Evolutionary conservation across 2,113 vertebrate species (phyloP).

Genomic region (Equus przewalskii): DNA sequence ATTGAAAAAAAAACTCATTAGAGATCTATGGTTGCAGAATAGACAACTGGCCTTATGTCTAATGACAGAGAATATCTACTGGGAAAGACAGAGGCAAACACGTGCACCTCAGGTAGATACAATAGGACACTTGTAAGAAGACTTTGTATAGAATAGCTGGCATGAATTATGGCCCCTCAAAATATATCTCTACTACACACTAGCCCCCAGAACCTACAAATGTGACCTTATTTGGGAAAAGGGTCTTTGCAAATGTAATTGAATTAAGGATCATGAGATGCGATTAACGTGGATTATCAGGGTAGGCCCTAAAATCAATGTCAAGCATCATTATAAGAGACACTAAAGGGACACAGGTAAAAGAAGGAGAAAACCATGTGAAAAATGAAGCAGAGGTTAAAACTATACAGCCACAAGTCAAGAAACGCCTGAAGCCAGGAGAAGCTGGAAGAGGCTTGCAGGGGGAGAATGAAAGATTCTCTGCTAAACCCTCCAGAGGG

Average conservation of each 20-base stretch:
- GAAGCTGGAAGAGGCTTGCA: background rate
- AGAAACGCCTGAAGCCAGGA: background rate
- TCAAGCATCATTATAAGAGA: background rate
- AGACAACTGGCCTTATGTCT: background rate
- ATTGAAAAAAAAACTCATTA: background rate
- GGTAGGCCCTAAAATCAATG: background rate
- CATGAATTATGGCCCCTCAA: background rate
- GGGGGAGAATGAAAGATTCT: background rate
- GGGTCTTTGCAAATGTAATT: background rate
- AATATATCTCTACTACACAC: background rate
- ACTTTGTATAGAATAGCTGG: background rate
- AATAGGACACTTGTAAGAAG: background rate
- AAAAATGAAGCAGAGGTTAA: background rate
- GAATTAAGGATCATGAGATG: background rate
- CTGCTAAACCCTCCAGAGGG: background rate
- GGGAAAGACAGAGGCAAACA: background rate
- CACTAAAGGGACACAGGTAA: background rate
- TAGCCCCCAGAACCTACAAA: background rate
- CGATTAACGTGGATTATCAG: background rate
- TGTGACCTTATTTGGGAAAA: background rate
- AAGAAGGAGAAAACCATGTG: background rate
- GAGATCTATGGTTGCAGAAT: background rate
- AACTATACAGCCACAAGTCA: background rate
- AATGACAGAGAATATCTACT: background rate
- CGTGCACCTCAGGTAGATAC: background rate